A percentile compares a stretch with the other conserved stretches of the same genome.
Evolutionary conservation across 2,113 vertebrate genomes (phyloP).

Genomic region (Heptranchias perlo): DNA sequence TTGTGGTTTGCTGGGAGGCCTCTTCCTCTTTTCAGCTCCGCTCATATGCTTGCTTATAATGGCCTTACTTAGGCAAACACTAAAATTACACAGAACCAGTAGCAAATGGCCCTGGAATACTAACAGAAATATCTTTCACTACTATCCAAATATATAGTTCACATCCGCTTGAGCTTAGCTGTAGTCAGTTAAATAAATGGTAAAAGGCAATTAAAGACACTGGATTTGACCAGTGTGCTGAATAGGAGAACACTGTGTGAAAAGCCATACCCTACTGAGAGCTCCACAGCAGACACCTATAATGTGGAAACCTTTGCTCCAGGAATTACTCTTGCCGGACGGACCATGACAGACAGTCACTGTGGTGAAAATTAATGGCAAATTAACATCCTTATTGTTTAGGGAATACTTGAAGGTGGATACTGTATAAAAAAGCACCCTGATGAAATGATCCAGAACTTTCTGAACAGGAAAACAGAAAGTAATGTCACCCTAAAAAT

Average conservation of each 20-base stretch:
- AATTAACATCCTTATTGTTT: not conserved
- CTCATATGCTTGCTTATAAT: not conserved
- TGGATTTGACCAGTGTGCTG: not conserved
- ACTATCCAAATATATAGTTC: not conserved
- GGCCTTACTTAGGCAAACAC: not conserved
- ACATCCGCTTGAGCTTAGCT: not conserved
- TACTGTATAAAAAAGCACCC: not conserved
- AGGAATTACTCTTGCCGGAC: not conserved
- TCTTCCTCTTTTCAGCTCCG: not conserved
- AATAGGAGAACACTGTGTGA: not conserved
- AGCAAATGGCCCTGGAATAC: not conserved
- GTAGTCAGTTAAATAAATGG: not conserved
- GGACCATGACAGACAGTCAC: not conserved
- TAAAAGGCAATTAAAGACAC: not conserved
- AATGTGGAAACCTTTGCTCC: not conserved
- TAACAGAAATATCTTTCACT: not conserved
- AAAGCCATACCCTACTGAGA: not conserved
- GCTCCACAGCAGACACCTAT: not conserved
- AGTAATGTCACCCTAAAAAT: conserved; percentile 26
- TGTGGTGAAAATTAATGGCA: conserved; percentile 13
- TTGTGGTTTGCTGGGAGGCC: not conserved
- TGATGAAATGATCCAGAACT: conserved; percentile 26
- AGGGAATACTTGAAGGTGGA: conserved; percentile 31
- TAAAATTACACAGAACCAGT: not conserved
- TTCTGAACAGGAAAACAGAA: conserved; percentile 1